phyloP scores from a whole-genome alignment of 2,888 invertebrate genomes.

The Melanargia galathea region DNA sequence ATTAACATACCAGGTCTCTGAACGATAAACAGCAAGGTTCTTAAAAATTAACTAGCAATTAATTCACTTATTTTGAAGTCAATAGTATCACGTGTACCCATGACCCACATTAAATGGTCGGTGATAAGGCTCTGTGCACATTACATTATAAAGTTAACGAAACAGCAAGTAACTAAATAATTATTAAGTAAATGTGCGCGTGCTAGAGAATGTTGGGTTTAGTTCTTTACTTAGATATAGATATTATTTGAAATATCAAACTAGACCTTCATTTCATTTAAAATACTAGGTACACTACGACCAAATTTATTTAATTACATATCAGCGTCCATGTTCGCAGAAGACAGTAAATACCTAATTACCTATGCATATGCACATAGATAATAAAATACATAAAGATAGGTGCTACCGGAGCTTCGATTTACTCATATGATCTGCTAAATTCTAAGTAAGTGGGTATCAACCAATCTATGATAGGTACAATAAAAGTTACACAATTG shows the following conservation, averaged over 20 bases:
- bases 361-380: too few species aligned
- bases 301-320: too few species aligned
- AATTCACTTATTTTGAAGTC: constrained; percentile 57
- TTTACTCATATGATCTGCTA: too few species aligned
- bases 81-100: constrained; percentile 61
- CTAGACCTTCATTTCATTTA: too few species aligned
- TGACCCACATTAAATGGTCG: constrained; percentile 62
- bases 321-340: too few species aligned
- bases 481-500: constrained; percentile 5
- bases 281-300: too few species aligned
- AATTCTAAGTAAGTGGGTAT: background rate
- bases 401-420: too few species aligned
- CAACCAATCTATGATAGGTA: background rate
- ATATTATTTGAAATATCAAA: too few species aligned
- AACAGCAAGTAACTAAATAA: constrained; percentile 6
- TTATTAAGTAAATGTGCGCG: background rate
- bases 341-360: too few species aligned
- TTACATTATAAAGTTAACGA: constrained; percentile 8
- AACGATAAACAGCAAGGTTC: constrained; percentile 57
- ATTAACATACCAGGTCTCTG: constrained; percentile 34
- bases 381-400: too few species aligned
- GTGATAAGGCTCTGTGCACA: constrained; percentile 30
- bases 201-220: background rate
- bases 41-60: constrained; percentile 53
- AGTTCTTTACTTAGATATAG: too few species aligned